A percentile compares a stretch with the other conserved stretches of the same genome.
These are phyloP conservation scores for Cynoglossus semilaevis DNA, from an alignment of 2,113 vertebrate genomes.

Conservation along the genomic window DNA sequence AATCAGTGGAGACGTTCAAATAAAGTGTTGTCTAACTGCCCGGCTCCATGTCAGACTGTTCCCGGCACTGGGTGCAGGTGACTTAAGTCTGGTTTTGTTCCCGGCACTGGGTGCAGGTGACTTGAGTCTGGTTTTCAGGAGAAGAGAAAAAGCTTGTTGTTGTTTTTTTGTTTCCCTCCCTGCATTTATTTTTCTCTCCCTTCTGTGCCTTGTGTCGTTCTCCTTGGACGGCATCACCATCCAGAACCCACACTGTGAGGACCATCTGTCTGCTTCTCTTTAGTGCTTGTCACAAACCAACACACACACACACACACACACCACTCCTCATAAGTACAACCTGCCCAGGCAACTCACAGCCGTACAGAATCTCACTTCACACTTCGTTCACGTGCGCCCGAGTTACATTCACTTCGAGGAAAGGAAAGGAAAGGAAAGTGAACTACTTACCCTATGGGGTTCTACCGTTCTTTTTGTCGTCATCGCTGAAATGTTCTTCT, in stretches of 20 bases:
- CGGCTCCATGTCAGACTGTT: slow-evolving; percentile 29
- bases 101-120: slow-evolving; percentile 49
- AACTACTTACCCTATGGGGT: too few relatives aligned
- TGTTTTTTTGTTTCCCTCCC: slow-evolving; percentile 22
- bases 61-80: slow-evolving; percentile 47
- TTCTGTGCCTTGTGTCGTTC: slow-evolving; percentile 41
- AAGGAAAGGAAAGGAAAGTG: neutral
- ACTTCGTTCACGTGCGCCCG: slow-evolving; percentile 28
- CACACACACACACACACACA: slow-evolving; percentile 2
- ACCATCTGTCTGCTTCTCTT: slow-evolving; percentile 71
- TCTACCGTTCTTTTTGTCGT: too few relatives aligned
- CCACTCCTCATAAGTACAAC: slow-evolving; percentile 48
- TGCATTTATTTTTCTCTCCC: slow-evolving; percentile 19
- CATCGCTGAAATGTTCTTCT: slow-evolving; percentile 8
- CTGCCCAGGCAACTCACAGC: slow-evolving; percentile 29
- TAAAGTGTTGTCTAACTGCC: slow-evolving; percentile 44
- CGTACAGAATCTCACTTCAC: slow-evolving; percentile 15
- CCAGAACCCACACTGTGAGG: slow-evolving; percentile 65
- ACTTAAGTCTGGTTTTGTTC: slow-evolving; percentile 16
- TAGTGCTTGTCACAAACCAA: slow-evolving; percentile 58
- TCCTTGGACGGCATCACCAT: slow-evolving; percentile 55
- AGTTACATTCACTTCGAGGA: slow-evolving; percentile 23
- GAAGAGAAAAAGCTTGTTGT: slow-evolving; percentile 48
- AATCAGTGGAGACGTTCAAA: slow-evolving; percentile 62
- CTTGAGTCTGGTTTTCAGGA: slow-evolving; percentile 37